A percentile compares a stretch with the other conserved stretches of the same genome.
phyloP scores from a whole-genome alignment of 2,797 vertebrate species.

The Melanotaenia boesemani region DNA sequence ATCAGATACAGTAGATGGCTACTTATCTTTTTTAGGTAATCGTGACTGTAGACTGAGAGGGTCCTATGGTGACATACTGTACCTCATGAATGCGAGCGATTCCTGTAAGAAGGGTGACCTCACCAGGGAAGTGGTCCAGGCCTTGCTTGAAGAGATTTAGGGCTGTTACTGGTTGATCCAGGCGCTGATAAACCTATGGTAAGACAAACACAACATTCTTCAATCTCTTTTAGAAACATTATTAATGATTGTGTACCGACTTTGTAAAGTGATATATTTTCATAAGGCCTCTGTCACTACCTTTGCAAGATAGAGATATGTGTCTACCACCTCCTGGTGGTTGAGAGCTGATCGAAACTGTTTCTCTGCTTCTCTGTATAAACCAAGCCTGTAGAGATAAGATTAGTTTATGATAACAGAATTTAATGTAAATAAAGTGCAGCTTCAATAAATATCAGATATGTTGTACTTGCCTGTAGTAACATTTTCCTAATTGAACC shows the following conservation, averaged over 20 bases:
- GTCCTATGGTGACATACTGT: constrained; percentile 22
- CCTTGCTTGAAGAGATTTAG: constrained; percentile 96
- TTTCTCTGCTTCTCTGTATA: constrained; percentile 97
- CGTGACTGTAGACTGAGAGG: background rate
- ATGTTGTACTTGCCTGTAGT: constrained; percentile 88
- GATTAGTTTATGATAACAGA: background rate
- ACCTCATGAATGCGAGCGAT: constrained; percentile 98
- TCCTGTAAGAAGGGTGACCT: constrained; percentile 93
- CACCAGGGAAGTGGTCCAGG: constrained; percentile 94
- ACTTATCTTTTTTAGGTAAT: constrained; percentile 2
- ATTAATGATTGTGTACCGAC: constrained; percentile 4
- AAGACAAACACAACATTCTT: constrained; percentile 18
- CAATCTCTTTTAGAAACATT: background rate
- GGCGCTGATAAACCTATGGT: constrained; percentile 91
- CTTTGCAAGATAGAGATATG: constrained; percentile 94
- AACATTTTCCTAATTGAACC: constrained; percentile 98
- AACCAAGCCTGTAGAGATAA: constrained; percentile 80
- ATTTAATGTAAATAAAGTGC: background rate
- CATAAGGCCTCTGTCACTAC: constrained; percentile 71
- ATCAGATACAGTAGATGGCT: background rate
- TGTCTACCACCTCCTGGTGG: constrained; percentile 96
- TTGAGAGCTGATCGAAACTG: constrained; percentile 96
- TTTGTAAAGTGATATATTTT: background rate
- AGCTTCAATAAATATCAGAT: background rate
- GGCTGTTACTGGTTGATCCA: constrained; percentile 96